Base-by-base conservation (phyloP, 1,140 invertebrate species). In the Bombus waltoni region DNA sequence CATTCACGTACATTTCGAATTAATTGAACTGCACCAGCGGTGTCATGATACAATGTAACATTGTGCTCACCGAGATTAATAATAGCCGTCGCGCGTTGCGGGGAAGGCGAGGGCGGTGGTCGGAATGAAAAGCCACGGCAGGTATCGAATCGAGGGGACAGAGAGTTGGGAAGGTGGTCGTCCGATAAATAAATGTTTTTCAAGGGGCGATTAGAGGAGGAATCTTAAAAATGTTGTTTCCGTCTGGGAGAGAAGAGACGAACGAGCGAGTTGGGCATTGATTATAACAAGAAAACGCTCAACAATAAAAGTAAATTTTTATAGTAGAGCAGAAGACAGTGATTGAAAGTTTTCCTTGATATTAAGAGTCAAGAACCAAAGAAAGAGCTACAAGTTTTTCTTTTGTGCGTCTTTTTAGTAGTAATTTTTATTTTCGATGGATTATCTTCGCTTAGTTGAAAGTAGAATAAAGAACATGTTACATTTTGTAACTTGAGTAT, bases 31-130 rank as follows among this genome's bases (percentile, higher is more conserved):
- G 88, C 88, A 87, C 74, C 86, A 59, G 68, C 87, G 88, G 87
- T 82, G 86, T 85, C 82, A 72, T 70, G 83, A 83, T 90, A 92
- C 92, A 93, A 92, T 92, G 93, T 91, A 91, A 92, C 89, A 90
- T 93, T 90, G 91, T 91, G 71, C 66, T 83, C 88, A 42, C 35
- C 72, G 83, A 90, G 89, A 93, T 92, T 93, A 92, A 93, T 93
- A 93, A 93, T 90, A 81, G 81, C 83, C 80, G 77, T 79, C 82
- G 87, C 83, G 78, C 42, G 70, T 75, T 42, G 35, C 70, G 62
- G 22, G 73, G 35, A 53, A 79, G 87, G n/a, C 79, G n/a, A 72
- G n/a, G 3, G 57, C 18, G 76, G 57, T 22, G 74, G 40, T 40
- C 11, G 66, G 73, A 53, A 78, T 77, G 76, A 73, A 85, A 78